phyloP scores from a whole-genome alignment of 2,797 vertebrate species.

The Phrynocephalus forsythii region DNA sequence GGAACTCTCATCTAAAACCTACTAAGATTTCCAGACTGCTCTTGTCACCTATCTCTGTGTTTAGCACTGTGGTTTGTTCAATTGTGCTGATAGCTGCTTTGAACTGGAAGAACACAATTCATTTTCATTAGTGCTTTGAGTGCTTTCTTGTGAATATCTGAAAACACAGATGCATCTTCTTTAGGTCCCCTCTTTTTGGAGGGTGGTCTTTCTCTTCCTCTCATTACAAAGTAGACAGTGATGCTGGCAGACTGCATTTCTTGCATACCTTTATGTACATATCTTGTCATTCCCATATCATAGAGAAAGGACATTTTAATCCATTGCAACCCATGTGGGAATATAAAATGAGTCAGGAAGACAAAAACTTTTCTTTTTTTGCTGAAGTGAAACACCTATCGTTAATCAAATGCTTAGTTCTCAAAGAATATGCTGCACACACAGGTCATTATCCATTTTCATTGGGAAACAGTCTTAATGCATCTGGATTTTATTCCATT shows the following conservation, averaged over 20 bases:
- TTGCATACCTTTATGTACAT: constrained; percentile 12
- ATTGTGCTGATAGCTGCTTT: not conserved
- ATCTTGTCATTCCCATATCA: not conserved
- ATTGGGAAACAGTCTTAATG: constrained; percentile 41
- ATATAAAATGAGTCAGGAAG: constrained; percentile 44
- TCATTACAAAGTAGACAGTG: not conserved
- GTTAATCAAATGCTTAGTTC: constrained; percentile 50
- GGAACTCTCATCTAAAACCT: no score
- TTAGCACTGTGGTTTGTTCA: not conserved
- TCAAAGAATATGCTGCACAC: constrained; percentile 26
- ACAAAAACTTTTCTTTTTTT: not conserved
- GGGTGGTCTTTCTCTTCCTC: not conserved
- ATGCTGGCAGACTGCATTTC: not conserved
- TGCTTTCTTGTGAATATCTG: not conserved
- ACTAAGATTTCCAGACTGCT: no score
- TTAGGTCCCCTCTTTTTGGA: constrained; percentile 7
- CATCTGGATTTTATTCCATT: constrained; percentile 48
- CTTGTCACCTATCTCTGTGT: not conserved
- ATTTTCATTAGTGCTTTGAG: not conserved
- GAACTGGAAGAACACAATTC: not conserved
- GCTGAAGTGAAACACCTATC: constrained; percentile 28
- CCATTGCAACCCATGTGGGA: constrained; percentile 10
- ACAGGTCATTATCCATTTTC: constrained; percentile 33
- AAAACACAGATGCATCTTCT: not conserved
- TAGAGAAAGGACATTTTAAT: not conserved